A percentile compares a stretch with the other conserved stretches of the same genome.
These are phyloP conservation scores for Malurus leucopterus DNA, from an alignment of 2,797 vertebrate genomes.

Conservation along the genomic window DNA sequence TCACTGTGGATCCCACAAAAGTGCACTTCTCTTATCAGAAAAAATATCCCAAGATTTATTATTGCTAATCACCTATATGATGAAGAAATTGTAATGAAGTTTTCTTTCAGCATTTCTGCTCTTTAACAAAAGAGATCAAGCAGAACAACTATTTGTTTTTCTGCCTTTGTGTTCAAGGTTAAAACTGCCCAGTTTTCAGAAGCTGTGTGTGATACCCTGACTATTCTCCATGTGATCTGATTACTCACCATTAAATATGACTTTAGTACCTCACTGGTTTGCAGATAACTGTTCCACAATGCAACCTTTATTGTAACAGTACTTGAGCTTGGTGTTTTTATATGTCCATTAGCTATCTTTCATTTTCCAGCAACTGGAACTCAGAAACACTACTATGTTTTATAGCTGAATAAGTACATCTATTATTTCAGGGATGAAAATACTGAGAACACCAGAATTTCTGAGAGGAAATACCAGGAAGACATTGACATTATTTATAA, in stretches of 20 bases:
- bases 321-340: not conserved
- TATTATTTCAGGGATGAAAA: not conserved
- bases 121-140: not conserved
- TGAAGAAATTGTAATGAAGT: not conserved
- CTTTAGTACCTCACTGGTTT: not conserved
- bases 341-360: not conserved
- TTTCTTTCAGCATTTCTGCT: not conserved
- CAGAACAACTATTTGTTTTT: not conserved
- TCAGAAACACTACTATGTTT: not conserved
- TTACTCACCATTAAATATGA: conserved; percentile 7
- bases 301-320: not conserved
- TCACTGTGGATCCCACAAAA: not conserved
- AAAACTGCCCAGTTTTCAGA: not conserved
- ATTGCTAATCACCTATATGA: not conserved
- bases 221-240: not conserved
- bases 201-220: not conserved
- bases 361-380: not conserved
- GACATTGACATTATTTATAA: not conserved
- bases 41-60: not conserved
- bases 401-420: not conserved
- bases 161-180: not conserved
- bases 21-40: not conserved
- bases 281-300: not conserved
- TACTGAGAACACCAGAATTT: not conserved
- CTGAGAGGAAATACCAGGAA: not conserved